Percentiles rank a stretch among this genome's conserved stretches.
Evolutionary conservation across 1,140 invertebrate genomes (phyloP).

Genomic region (Sycophila sp.): DNA sequence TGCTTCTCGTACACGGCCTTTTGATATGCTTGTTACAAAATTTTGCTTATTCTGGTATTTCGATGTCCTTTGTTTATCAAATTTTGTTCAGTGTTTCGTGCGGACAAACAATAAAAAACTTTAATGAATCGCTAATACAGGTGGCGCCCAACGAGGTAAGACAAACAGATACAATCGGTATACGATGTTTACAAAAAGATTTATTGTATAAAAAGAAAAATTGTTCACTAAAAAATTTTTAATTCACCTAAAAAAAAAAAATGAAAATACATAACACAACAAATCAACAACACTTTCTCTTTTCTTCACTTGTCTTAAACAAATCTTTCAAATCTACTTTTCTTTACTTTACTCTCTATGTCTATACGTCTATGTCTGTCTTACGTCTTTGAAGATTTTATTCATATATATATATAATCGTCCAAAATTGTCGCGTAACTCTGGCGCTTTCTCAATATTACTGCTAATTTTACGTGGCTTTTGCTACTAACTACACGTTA

Average conservation of each 20-base stretch:
- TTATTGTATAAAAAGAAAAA: not conserved
- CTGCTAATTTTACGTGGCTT: not conserved
- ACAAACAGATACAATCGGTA: not conserved
- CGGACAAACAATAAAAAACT: not conserved
- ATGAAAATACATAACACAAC: not conserved
- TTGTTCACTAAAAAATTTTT: not conserved
- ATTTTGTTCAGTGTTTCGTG: not conserved
- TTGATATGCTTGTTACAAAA: constrained; percentile 8
- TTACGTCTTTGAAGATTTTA: constrained; percentile 3
- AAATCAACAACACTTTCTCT: constrained; percentile 20
- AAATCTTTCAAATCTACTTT: not conserved
- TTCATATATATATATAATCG: too few species aligned
- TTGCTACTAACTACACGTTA: constrained; percentile 2
- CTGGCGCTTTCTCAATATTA: not conserved
- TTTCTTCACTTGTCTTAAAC: not conserved
- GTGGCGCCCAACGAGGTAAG: constrained; percentile 20
- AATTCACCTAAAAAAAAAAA: not conserved
- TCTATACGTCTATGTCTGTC: not conserved
- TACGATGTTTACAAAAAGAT: not conserved
- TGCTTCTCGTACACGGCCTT: not conserved
- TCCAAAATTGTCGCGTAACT: not conserved
- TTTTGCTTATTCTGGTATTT: not conserved
- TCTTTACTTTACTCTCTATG: not conserved
- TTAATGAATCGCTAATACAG: not conserved
- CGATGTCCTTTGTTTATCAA: not conserved